Evolutionary conservation across 2,888 invertebrate species (phyloP).

Genomic region (Clivina fossor): DNA sequence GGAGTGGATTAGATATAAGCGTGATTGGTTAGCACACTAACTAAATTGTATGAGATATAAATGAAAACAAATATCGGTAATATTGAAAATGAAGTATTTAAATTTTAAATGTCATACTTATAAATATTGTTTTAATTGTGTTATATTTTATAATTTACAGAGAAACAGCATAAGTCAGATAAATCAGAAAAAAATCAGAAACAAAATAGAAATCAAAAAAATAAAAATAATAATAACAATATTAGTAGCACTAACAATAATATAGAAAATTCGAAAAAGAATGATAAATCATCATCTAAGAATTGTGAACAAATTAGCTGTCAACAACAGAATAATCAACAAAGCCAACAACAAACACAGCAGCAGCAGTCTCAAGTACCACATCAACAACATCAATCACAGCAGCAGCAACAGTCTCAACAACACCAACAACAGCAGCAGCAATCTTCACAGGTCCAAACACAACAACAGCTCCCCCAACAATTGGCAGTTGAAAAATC

Average conservation of each 20-base stretch:
- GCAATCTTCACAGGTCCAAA: background rate
- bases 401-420: constrained; percentile 47
- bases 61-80: background rate
- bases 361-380: constrained; percentile 48
- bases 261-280: constrained; percentile 46
- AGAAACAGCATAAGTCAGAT: constrained; percentile 37
- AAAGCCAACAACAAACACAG: constrained; percentile 58
- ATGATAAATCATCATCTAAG: constrained; percentile 34
- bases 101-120: too few relatives aligned
- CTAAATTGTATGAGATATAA: too few relatives aligned
- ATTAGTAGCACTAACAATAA: constrained; percentile 49
- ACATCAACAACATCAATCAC: constrained; percentile 46
- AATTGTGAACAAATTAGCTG: constrained; percentile 40
- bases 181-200: constrained; percentile 34
- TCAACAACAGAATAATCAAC: constrained; percentile 53
- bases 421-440: constrained; percentile 44
- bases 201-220: constrained; percentile 27
- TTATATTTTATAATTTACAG: constrained; percentile 18
- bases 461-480: background rate
- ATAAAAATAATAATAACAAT: constrained; percentile 49
- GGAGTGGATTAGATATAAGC: too few relatives aligned
- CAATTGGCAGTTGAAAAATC: background rate
- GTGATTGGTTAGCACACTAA: too few relatives aligned
- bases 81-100: too few relatives aligned
- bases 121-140: too few relatives aligned